phyloP scores from a whole-genome alignment of 2,113 vertebrate genomes.

The Anser cygnoides region DNA sequence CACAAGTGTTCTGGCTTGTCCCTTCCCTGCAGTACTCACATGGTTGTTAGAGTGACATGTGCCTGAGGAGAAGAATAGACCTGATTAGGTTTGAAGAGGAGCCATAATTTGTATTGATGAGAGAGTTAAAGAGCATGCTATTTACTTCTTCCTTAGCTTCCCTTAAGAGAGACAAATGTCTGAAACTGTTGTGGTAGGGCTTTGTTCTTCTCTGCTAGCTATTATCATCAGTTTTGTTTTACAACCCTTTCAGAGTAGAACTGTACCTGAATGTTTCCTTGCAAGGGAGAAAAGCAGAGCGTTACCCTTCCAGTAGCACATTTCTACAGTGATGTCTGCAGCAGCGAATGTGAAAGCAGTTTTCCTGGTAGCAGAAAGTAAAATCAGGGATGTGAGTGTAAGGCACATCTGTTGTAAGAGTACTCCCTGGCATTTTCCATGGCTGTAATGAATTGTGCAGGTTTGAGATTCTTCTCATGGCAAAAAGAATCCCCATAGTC shows the following conservation, averaged over 20 bases:
- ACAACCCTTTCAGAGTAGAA: background rate
- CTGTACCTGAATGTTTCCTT: background rate
- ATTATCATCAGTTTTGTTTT: background rate
- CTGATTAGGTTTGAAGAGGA: background rate
- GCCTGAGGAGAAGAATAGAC: background rate
- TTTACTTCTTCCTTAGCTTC: background rate
- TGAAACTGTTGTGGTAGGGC: background rate
- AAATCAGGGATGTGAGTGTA: background rate
- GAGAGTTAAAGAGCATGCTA: background rate
- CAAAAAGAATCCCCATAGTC: background rate
- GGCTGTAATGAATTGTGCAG: background rate
- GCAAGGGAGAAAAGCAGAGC: fast-evolving
- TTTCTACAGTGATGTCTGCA: background rate
- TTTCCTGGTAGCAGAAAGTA: background rate
- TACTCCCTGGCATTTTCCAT: background rate
- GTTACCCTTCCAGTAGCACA: background rate
- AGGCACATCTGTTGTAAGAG: background rate
- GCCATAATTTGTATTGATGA: background rate
- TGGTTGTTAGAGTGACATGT: background rate
- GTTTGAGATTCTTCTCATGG: background rate
- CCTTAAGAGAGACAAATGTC: background rate
- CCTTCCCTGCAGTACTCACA: fast-evolving
- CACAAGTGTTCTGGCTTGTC: background rate
- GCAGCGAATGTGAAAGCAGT: background rate
- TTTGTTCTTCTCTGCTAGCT: background rate